Conservation (phyloP, 2,888 invertebrate genomes). For the Buathra laborator region DNA sequence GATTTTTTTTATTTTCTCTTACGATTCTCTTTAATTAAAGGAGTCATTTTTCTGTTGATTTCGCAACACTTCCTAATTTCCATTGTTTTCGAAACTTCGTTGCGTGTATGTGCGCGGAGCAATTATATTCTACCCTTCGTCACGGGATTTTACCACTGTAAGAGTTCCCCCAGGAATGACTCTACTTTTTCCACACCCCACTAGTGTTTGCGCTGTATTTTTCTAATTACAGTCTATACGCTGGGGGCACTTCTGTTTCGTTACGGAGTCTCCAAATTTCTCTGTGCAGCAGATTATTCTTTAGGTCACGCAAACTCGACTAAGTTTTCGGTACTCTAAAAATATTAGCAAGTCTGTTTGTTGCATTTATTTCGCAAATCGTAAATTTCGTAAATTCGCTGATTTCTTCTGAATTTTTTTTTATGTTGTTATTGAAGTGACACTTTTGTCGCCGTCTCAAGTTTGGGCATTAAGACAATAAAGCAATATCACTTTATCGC, state of each 20-base stretch:
- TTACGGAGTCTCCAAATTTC: not conserved
- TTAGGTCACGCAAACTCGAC: not conserved
- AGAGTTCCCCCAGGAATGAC: not conserved
- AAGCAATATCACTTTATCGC: not conserved
- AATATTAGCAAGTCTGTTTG: too few species aligned
- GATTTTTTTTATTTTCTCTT: too few species aligned
- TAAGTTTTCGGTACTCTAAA: too few species aligned
- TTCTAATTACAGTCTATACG: conserved; percentile 1
- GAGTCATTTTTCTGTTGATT: conserved; percentile 1
- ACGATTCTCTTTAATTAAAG: too few species aligned
- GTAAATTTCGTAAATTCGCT: too few species aligned
- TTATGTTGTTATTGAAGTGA: too few species aligned
- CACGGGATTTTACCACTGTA: not conserved
- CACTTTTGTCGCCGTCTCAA: too few species aligned
- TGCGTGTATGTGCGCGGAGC: not conserved
- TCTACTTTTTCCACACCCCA: not conserved
- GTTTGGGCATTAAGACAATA: too few species aligned
- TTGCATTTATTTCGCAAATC: too few species aligned
- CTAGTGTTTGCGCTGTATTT: not conserved
- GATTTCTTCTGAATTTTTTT: too few species aligned
- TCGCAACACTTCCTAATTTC: not conserved
- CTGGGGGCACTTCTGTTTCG: not conserved
- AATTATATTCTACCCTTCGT: not conserved
- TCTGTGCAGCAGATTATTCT: not conserved
- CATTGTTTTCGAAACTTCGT: conserved; percentile 1